phyloP scores from a whole-genome alignment of 2,113 vertebrate genomes.

The Dipodomys stephensi region DNA sequence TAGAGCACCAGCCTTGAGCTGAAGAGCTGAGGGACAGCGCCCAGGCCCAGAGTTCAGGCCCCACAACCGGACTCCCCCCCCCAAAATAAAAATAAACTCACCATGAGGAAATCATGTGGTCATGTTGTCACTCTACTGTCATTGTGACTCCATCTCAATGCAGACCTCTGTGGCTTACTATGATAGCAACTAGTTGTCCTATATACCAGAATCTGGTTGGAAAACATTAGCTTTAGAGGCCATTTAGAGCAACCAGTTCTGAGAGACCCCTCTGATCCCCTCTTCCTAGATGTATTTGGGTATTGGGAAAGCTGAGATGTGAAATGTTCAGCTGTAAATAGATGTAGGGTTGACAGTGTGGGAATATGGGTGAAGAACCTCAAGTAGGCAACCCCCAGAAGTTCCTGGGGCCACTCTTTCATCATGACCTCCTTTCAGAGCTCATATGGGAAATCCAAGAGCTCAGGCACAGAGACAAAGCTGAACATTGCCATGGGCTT shows the following conservation, averaged over 20 bases:
- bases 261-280: not conserved
- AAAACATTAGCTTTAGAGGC: not conserved
- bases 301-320: not conserved
- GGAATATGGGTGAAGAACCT: not conserved
- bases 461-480: not conserved
- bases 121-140: not conserved
- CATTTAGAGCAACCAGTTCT: not conserved
- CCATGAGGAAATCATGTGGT: not conserved
- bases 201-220: not conserved
- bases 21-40: too few relatives aligned
- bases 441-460: constrained; percentile 24
- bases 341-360: not conserved
- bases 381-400: not conserved
- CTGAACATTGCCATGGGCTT: not conserved
- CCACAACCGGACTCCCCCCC: too few relatives aligned
- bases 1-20: too few relatives aligned
- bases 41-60: too few relatives aligned
- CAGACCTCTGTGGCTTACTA: not conserved
- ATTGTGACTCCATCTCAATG: not conserved
- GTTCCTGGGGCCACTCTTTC: not conserved
- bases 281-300: not conserved
- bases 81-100: too few relatives aligned
- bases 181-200: not conserved
- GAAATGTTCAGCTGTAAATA: not conserved
- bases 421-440: not conserved